Percentiles rank a stretch among this genome's conserved stretches.
Conservation (phyloP, 2,797 vertebrate species). For the Carcharodon carcharias region DNA sequence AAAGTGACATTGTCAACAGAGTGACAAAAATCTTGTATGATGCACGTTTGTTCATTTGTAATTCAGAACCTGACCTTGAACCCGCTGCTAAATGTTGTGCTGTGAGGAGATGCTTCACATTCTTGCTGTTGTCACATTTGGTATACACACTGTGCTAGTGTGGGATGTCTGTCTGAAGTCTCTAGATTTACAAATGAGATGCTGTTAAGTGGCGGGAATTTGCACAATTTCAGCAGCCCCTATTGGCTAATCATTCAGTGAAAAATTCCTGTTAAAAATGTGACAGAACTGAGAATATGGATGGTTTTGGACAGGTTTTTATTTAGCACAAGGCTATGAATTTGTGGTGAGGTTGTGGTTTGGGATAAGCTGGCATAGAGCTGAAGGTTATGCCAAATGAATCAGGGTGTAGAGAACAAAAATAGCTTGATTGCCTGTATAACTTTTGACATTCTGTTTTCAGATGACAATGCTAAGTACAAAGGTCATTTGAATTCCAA, state of each 20-base stretch:
- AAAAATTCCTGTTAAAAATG: neutral
- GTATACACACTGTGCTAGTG: neutral
- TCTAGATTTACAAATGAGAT: neutral
- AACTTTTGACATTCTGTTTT: neutral
- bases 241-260: neutral
- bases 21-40: neutral
- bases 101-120: neutral
- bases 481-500: slow-evolving; percentile 5
- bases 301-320: neutral
- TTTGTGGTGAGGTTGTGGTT: neutral
- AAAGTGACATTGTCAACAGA: neutral
- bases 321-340: neutral
- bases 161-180: neutral
- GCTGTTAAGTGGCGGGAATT: neutral
- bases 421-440: slow-evolving; percentile 12
- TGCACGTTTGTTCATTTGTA: neutral
- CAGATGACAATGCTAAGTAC: slow-evolving; percentile 1
- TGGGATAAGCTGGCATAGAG: neutral
- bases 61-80: neutral
- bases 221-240: neutral
- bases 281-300: neutral
- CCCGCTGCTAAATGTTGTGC: neutral
- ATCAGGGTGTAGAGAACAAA: neutral
- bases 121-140: neutral
- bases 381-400: slow-evolving; percentile 10